A percentile compares a stretch with the other conserved stretches of the same genome.
These are phyloP conservation scores for Nansenia antarctica DNA, from an alignment of 2,113 vertebrate genomes.

Conservation along the genomic window DNA sequence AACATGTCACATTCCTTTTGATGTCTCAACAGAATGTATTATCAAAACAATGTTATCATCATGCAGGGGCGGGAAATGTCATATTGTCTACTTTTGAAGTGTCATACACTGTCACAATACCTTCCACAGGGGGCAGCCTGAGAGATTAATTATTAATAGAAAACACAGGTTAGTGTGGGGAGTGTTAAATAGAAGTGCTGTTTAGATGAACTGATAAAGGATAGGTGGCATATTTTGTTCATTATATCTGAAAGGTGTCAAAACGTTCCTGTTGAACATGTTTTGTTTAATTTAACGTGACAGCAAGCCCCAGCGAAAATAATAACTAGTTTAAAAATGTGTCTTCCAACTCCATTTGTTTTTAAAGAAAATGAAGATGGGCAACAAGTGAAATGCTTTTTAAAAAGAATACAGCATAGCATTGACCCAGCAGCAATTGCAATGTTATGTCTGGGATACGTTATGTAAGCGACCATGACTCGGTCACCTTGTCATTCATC, in stretches of 20 bases:
- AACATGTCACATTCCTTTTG: neutral
- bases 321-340: too few species aligned
- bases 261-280: neutral
- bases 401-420: too few species aligned
- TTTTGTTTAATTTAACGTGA: too few species aligned
- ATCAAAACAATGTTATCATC: slow-evolving; percentile 9
- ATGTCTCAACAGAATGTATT: slow-evolving; percentile 3
- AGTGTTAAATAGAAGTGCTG: neutral
- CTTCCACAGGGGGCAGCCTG: neutral
- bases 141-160: slow-evolving; percentile 18
- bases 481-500: too few species aligned
- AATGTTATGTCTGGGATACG: too few species aligned
- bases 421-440: too few species aligned
- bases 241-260: neutral
- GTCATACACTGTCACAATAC: slow-evolving; percentile 5
- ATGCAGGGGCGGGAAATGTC: neutral
- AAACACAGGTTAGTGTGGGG: slow-evolving; percentile 6
- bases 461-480: too few species aligned
- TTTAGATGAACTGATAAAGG: neutral
- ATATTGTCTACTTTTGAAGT: slow-evolving; percentile 14
- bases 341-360: too few species aligned
- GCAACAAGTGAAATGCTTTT: too few species aligned
- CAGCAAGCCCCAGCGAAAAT: too few species aligned
- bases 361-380: too few species aligned
- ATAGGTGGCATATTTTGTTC: slow-evolving; percentile 9